A percentile compares a stretch with the other conserved stretches of the same genome.
These are phyloP conservation scores for Nymphalis polychloros DNA, from an alignment of 2,888 invertebrate species.

Conservation along the genomic window DNA sequence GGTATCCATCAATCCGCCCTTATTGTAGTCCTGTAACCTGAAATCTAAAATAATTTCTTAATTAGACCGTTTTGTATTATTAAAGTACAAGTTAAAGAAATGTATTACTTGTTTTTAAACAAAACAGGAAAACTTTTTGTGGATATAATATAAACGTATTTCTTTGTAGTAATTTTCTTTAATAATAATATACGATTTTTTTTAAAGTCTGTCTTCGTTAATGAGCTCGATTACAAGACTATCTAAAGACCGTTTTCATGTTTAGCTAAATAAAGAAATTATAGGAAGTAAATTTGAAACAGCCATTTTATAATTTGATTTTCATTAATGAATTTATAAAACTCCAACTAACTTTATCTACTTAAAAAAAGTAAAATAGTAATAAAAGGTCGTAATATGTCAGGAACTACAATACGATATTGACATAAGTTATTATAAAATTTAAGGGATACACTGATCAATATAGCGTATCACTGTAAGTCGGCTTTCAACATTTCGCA, in stretches of 20 bases:
- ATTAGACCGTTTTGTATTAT: constrained; percentile 49
- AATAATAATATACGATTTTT: background rate
- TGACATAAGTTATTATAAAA: too few species aligned
- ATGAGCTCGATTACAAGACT: background rate
- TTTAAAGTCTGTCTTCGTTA: background rate
- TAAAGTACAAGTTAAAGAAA: too few species aligned
- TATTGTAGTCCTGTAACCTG: constrained; percentile 77
- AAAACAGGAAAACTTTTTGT: background rate
- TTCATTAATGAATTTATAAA: too few species aligned
- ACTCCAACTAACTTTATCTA: too few species aligned
- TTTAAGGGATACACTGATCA: too few species aligned
- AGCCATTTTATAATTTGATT: too few species aligned
- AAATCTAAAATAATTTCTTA: constrained; percentile 71
- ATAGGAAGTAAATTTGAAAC: background rate
- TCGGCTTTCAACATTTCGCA: too few species aligned
- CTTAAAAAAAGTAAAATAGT: too few species aligned
- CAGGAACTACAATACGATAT: too few species aligned
- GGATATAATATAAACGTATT: background rate
- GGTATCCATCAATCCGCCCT: constrained; percentile 54
- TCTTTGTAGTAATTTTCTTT: background rate
- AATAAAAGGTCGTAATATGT: too few species aligned
- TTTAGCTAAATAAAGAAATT: background rate
- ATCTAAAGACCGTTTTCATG: background rate
- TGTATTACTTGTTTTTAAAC: constrained; percentile 1
- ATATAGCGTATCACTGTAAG: too few species aligned